phyloP scores from a whole-genome alignment of 2,797 vertebrate species.

The Arremon brunneinucha region DNA sequence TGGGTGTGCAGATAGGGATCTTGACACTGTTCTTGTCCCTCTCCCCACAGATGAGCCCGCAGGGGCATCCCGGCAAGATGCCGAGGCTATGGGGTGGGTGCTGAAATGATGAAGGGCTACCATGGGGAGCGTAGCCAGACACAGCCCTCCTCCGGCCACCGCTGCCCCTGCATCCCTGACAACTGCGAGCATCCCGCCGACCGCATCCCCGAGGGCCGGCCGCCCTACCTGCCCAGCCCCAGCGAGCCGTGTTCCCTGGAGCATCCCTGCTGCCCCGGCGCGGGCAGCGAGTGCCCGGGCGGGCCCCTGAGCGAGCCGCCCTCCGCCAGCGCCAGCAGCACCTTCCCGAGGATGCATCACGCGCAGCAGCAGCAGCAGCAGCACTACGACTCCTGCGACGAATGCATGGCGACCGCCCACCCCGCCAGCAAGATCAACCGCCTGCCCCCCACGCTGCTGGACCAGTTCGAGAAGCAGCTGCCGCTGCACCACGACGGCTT shows the following conservation, averaged over 20 bases:
- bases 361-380: constrained; percentile 88
- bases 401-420: constrained; percentile 86
- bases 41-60: constrained; percentile 39
- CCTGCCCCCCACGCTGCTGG: constrained; percentile 89
- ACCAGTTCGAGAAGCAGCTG: constrained; percentile 97
- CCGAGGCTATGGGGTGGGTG: constrained; percentile 1
- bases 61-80: constrained; percentile 62
- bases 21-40: neutral
- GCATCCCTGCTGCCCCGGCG: constrained; percentile 84
- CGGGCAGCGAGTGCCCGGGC: constrained; percentile 79
- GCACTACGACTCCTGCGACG: constrained; percentile 93
- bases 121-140: constrained; percentile 95
- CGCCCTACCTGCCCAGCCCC: constrained; percentile 75
- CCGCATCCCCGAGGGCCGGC: constrained; percentile 74
- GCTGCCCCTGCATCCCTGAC: constrained; percentile 89
- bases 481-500: constrained; percentile 97
- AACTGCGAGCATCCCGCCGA: constrained; percentile 80
- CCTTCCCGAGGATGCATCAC: constrained; percentile 95
- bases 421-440: constrained; percentile 89
- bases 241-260: constrained; percentile 81
- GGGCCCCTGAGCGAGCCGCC: constrained; percentile 77
- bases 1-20: neutral
- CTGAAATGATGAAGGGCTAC: constrained; percentile 81
- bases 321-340: constrained; percentile 84
- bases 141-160: constrained; percentile 84